Base-by-base conservation (phyloP, 2,797 vertebrate species). In the Babyrousa celebensis region DNA sequence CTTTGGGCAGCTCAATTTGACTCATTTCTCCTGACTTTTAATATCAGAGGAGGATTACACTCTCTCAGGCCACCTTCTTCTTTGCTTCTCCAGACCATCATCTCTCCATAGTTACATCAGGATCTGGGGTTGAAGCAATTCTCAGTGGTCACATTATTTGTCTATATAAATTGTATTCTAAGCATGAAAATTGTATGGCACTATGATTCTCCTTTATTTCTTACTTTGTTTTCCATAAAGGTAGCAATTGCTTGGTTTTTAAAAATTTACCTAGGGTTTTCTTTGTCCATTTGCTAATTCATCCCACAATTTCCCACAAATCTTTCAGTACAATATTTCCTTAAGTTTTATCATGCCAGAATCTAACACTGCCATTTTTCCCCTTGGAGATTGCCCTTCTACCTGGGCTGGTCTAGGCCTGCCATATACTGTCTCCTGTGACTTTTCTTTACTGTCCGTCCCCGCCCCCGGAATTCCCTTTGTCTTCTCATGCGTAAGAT, bases 191-290 rank as follows among this genome's bases (percentile, higher is more conserved):
- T 56, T 20, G 12, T 21, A 43, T 29, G 9, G 25, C 54, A 36
- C 32, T 77, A 17, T 36, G 74, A 75, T 63, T 58, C 27, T 58
- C 29, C 32, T 85, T 86, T 63, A n/a, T 62, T 74, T 72, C 48
- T 85, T 63, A 36, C 86, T 89, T 89, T 80, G 10, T 72, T 90
- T 91, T 91, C 70, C 27, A 36, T 95, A n/a, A 72, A n/a, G 17
- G 67, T 65, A 70, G 27, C 21, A 92, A 58, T 48, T 75, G n/a
- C 68, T 80, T 93, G 48, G 8, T 48, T 89, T 84, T 82, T 40
- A 43, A 78, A 78, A 72, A n/a, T 32, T 80, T 72, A 27, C 27
- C 74, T 85, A 36, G 43, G 32, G 23, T n/a, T 32, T 83, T 43
- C 52, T 63, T 85, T 63, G 29, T 58, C 60, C 14, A 60, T 80